Percentiles rank a stretch among this genome's conserved stretches.
phyloP scores from a whole-genome alignment of 2,888 invertebrate genomes.

The Cyclophora albipunctata region DNA sequence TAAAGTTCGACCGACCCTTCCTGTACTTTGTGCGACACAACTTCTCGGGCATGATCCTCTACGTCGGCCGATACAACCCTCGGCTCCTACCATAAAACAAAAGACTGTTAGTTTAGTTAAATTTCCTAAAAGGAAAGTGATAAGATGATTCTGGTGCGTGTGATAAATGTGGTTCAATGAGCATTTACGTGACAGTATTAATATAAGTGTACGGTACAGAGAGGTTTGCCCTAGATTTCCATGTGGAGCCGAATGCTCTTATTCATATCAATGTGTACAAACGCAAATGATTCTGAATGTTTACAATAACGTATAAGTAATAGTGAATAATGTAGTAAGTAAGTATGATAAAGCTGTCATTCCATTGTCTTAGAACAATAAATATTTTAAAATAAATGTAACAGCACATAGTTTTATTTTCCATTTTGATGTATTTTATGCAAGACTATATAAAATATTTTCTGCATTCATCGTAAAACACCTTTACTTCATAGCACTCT shows the following conservation, averaged over 20 bases:
- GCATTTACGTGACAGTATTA: slow-evolving; percentile 73
- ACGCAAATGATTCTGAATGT: slow-evolving; percentile 42
- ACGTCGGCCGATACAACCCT: slow-evolving; percentile 91
- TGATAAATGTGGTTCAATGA: slow-evolving; percentile 58
- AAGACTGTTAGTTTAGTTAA: slow-evolving; percentile 70
- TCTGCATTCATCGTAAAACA: slow-evolving; percentile 42
- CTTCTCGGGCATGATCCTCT: slow-evolving; percentile 91
- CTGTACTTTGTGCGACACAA: slow-evolving; percentile 92
- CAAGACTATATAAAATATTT: slow-evolving; percentile 28
- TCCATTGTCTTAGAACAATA: slow-evolving; percentile 35
- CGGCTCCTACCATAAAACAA: slow-evolving; percentile 81
- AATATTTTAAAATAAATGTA: slow-evolving; percentile 38
- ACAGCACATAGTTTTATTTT: slow-evolving; percentile 7
- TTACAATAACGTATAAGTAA: slow-evolving; percentile 37
- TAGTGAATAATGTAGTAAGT: slow-evolving; percentile 32
- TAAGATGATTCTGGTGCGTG: slow-evolving; percentile 60
- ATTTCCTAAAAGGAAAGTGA: slow-evolving; percentile 69
- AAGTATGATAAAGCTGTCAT: slow-evolving; percentile 36
- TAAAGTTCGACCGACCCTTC: slow-evolving; percentile 91
- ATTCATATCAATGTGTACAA: slow-evolving; percentile 50
- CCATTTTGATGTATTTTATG: background rate
- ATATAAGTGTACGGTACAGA: slow-evolving; percentile 47
- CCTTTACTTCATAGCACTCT: slow-evolving; percentile 34
- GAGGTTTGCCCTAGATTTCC: slow-evolving; percentile 1
- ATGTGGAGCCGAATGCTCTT: slow-evolving; percentile 29